phyloP scores from a whole-genome alignment of 2,113 vertebrate species.

The Silurus meridionalis region DNA sequence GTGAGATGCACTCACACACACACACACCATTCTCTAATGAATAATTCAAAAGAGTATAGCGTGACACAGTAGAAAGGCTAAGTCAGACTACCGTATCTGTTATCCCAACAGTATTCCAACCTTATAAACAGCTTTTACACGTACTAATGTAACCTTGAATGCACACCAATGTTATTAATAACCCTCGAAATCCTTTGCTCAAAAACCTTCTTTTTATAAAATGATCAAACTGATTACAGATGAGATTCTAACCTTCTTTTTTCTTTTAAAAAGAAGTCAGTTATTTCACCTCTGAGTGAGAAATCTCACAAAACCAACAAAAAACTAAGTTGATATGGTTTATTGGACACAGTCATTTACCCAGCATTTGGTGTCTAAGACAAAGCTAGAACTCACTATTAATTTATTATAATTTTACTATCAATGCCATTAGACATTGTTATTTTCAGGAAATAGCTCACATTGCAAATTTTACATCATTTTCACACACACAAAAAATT shows the following conservation, averaged over 20 bases:
- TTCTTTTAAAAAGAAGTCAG: neutral
- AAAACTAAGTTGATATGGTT: neutral
- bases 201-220: neutral
- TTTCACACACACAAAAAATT: no score
- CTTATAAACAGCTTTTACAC: slow-evolving; percentile 38
- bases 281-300: neutral
- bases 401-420: neutral
- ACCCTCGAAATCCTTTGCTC: neutral
- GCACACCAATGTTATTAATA: neutral
- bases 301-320: neutral
- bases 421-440: neutral
- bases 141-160: slow-evolving; percentile 25
- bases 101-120: slow-evolving; percentile 24
- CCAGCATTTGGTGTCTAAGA: neutral
- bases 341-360: neutral
- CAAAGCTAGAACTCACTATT: neutral
- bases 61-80: slow-evolving; percentile 27
- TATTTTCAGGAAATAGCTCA: neutral
- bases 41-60: slow-evolving; percentile 40
- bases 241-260: neutral
- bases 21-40: slow-evolving; percentile 34
- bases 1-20: neutral
- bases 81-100: slow-evolving; percentile 27
- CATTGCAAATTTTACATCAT: neutral
- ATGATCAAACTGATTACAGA: neutral